These are phyloP conservation scores for Tenthredo mesomela DNA, from an alignment of 2,888 invertebrate genomes.

Conservation along the genomic window DNA sequence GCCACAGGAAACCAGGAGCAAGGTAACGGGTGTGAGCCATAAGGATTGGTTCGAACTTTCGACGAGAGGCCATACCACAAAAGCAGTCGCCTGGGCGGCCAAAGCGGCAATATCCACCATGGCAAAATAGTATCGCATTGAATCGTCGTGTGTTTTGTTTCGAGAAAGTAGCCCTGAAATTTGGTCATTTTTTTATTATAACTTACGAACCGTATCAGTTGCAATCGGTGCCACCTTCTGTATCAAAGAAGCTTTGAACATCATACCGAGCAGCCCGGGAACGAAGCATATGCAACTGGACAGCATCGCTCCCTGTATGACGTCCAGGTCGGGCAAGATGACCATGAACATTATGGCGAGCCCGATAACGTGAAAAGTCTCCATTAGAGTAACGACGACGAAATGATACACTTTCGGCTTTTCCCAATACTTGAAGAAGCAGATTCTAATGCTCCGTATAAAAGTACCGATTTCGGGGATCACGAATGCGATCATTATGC, in stretches of 20 bases:
- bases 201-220: background rate
- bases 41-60: conserved; percentile 76
- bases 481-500: conserved; percentile 86
- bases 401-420: conserved; percentile 81
- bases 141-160: conserved; percentile 53
- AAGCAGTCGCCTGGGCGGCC: conserved; percentile 83
- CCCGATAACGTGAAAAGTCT: conserved; percentile 89
- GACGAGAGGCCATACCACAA: conserved; percentile 85
- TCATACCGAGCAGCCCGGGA: conserved; percentile 87
- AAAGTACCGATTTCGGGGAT: conserved; percentile 89
- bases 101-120: conserved; percentile 82
- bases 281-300: conserved; percentile 91
- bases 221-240: background rate
- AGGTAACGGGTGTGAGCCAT: conserved; percentile 83
- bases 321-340: conserved; percentile 90
- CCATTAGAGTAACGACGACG: conserved; percentile 84
- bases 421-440: conserved; percentile 85
- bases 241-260: conserved; percentile 57
- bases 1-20: conserved; percentile 85
- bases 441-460: conserved; percentile 85
- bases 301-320: conserved; percentile 90
- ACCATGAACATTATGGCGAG: conserved; percentile 87
- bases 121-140: conserved; percentile 52
- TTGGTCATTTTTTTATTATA: background rate
- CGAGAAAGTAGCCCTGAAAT: conserved; percentile 60